A percentile compares a stretch with the other conserved stretches of the same genome.
Conservation (phyloP, 2,797 vertebrate genomes). For the Heteromormyrus szaboi region DNA sequence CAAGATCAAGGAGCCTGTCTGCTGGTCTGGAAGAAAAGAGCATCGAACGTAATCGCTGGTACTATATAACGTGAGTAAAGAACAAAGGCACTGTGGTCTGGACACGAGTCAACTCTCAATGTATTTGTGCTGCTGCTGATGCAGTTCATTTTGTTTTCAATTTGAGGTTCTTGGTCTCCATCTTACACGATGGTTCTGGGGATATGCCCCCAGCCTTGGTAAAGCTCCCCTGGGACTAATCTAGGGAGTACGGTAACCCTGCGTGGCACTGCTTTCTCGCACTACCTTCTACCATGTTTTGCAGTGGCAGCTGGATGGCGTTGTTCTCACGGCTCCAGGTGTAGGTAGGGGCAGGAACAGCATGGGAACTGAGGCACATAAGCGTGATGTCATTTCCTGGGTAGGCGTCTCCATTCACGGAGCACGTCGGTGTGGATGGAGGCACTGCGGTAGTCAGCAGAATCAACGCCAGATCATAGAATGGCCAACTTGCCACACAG, state of each 20-base stretch:
- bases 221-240: not conserved
- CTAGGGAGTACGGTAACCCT: not conserved
- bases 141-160: not conserved
- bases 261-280: not conserved
- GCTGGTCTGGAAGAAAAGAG: slow-evolving; percentile 47
- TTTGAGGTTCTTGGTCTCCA: not conserved
- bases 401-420: slow-evolving; percentile 37
- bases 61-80: not conserved
- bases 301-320: slow-evolving; percentile 36
- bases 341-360: slow-evolving; percentile 54
- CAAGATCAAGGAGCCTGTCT: slow-evolving; percentile 51
- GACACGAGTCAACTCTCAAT: not conserved
- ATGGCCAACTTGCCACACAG: not conserved
- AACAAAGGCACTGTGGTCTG: not conserved
- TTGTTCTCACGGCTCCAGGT: slow-evolving; percentile 47
- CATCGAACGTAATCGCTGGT: not conserved
- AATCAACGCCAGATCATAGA: not conserved
- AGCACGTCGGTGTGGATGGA: slow-evolving; percentile 52
- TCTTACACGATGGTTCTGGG: not conserved
- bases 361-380: slow-evolving; percentile 48
- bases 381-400: slow-evolving; percentile 52
- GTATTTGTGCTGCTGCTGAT: not conserved
- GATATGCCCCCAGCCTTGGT: not conserved
- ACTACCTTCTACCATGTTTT: slow-evolving; percentile 54
- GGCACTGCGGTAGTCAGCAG: slow-evolving; percentile 44